A percentile compares a stretch with the other conserved stretches of the same genome.
Evolutionary conservation across 53 echinoderm and acorn worm species (phyloP).

Genomic region (Paelopatides confundens): DNA sequence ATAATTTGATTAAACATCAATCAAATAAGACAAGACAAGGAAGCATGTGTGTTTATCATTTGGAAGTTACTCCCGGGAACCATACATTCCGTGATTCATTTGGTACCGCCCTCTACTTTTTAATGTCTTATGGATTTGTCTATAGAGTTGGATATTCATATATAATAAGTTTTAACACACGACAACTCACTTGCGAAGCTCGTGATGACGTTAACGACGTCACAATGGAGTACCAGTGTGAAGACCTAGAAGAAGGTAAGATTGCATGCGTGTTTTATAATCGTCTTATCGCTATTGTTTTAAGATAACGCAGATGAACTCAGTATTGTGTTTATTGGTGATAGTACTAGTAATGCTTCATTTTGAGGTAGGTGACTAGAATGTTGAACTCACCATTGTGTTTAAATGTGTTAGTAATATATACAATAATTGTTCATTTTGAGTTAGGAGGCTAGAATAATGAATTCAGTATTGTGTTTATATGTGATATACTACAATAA

Average conservation of each 20-base stretch:
- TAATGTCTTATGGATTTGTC: conserved; percentile 7
- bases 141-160: background rate
- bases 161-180: conserved; percentile 1
- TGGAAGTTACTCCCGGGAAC: background rate
- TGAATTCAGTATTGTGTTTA: too few species aligned
- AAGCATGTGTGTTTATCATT: background rate
- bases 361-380: too few species aligned
- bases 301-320: too few species aligned
- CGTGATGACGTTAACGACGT: conserved; percentile 2
- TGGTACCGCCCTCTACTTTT: background rate
- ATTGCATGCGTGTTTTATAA: too few species aligned
- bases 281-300: too few species aligned
- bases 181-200: background rate
- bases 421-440: too few species aligned
- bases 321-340: too few species aligned
- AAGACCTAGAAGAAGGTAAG: conserved; percentile 6
- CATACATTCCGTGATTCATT: background rate
- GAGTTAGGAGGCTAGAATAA: too few species aligned
- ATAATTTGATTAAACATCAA: background rate
- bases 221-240: background rate
- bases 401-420: too few species aligned
- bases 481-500: too few species aligned
- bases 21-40: background rate
- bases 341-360: too few species aligned
- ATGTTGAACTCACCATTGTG: too few species aligned